These are phyloP conservation scores for Hydrochoerus hydrochaeris DNA, from an alignment of 2,113 vertebrate species.

Conservation along the genomic window DNA sequence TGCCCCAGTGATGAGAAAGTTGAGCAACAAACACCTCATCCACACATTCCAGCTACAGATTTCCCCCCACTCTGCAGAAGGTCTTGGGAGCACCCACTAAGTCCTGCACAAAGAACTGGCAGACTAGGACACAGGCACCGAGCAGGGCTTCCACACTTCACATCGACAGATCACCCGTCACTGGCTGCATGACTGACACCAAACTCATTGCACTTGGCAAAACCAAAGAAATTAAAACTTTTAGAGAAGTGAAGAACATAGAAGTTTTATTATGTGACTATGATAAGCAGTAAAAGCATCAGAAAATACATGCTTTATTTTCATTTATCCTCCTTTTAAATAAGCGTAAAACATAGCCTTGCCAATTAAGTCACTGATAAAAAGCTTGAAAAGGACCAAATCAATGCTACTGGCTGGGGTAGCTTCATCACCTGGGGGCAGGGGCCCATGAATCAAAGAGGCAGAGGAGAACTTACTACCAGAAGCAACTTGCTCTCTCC, in stretches of 20 bases:
- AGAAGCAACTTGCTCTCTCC: neutral
- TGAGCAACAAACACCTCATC: no score
- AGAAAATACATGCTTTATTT: neutral
- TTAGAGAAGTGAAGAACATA: rapidly evolving
- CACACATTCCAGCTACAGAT: neutral
- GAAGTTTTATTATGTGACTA: neutral
- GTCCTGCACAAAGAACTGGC: no score
- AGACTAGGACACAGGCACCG: no score
- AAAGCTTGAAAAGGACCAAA: neutral
- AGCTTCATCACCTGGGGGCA: neutral
- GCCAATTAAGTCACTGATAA: neutral
- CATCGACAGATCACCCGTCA: rapidly evolving
- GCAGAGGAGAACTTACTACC: neutral
- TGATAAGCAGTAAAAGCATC: neutral
- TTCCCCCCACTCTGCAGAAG: neutral
- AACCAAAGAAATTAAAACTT: neutral
- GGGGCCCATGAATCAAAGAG: neutral
- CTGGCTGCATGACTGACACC: rapidly evolving
- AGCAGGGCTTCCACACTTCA: rapidly evolving
- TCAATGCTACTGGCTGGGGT: neutral
- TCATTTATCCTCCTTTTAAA: neutral
- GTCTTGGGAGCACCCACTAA: rapidly evolving
- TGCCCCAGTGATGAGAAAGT: neutral
- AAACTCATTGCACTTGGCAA: rapidly evolving
- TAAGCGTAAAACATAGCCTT: neutral